These are phyloP conservation scores for Tipula confusa DNA, from an alignment of 2,888 invertebrate species.

Conservation along the genomic window DNA sequence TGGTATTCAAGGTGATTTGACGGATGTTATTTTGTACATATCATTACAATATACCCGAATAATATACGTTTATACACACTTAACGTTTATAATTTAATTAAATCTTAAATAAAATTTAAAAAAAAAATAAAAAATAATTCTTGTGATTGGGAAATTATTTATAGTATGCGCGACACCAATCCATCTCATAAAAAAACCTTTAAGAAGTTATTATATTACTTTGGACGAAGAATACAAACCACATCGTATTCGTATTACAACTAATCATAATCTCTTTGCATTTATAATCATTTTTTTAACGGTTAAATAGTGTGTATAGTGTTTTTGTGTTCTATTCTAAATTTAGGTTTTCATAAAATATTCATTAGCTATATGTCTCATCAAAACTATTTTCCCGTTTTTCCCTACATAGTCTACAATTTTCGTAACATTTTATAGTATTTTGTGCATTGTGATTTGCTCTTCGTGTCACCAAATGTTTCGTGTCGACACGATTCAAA, in stretches of 20 bases:
- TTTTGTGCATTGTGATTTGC: neutral
- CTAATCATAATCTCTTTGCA: neutral
- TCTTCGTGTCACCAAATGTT: neutral
- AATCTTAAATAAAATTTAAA: neutral
- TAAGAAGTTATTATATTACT: too few relatives aligned
- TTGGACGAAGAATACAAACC: neutral
- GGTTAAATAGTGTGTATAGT: neutral
- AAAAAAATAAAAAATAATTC: neutral
- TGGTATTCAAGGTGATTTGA: neutral
- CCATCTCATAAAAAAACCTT: neutral
- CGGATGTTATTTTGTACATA: neutral
- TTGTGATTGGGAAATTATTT: neutral
- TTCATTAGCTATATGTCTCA: neutral
- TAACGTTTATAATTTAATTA: neutral
- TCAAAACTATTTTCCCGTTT: neutral
- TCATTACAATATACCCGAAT: neutral
- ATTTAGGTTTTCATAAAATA: neutral
- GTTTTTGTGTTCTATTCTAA: neutral
- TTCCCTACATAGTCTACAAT: neutral
- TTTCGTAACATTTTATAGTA: neutral
- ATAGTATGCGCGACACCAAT: neutral
- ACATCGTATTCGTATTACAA: neutral
- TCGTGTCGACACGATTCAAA: neutral
- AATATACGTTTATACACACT: neutral
- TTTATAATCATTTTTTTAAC: slow-evolving; percentile 8